Evolutionary conservation across 2,797 vertebrate species (phyloP).

Genomic region (Myotis pilosus): DNA sequence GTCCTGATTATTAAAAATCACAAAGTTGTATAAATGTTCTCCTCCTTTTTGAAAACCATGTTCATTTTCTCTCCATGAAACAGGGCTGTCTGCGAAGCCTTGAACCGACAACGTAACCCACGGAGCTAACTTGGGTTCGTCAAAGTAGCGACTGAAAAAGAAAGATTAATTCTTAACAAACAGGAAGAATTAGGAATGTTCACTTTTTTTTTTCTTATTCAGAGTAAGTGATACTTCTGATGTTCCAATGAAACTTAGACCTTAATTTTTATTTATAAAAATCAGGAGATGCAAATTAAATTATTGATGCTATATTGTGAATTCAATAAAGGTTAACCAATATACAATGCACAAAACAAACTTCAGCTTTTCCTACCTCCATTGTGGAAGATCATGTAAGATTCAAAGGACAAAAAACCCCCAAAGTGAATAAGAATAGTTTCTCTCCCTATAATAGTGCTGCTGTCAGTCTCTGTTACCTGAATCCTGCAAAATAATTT

Average conservation of each 20-base stretch:
- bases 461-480: background rate
- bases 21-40: conserved; percentile 92
- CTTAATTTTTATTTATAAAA: background rate
- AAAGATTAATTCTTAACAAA: conserved; percentile 35
- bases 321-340: background rate
- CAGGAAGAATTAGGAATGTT: background rate
- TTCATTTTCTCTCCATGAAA: conserved; percentile 89
- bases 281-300: background rate
- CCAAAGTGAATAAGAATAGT: background rate
- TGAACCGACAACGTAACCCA: conserved; percentile 92
- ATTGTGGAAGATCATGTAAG: background rate
- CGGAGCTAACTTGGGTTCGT: conserved; percentile 81
- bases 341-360: background rate
- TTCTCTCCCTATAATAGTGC: background rate
- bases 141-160: conserved; percentile 88
- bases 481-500: background rate
- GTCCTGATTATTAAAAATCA: conserved; percentile 90
- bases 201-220: background rate
- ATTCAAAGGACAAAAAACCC: background rate
- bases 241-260: background rate
- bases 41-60: conserved; percentile 91
- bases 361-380: background rate
- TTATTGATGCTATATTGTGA: background rate
- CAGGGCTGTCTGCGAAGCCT: conserved; percentile 93
- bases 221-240: background rate